Evolutionary conservation across 1,140 invertebrate species (phyloP), one percentile per base, ranked within the genome.

Genomic region (Neoseiulus cucumeris): DNA sequence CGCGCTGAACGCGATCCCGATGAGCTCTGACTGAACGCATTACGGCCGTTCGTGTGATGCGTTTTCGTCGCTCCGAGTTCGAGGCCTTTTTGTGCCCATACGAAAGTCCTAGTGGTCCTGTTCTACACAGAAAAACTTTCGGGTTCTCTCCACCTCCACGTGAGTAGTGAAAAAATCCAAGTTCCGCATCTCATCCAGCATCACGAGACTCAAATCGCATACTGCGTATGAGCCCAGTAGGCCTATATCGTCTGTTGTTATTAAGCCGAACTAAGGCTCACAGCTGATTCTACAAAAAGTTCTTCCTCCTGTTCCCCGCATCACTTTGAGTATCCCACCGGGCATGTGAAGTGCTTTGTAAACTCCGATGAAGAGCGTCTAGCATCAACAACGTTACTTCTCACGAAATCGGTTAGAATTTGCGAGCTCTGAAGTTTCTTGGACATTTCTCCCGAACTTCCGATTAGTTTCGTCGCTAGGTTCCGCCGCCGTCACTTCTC

Each of bases 61-160:
- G 51, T 33, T 33, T 29, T 25, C 51, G 25, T 25, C 25, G 51
- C 22, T 59, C 51, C 22, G 25, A 33, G 22, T 25, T 25, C 33
- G 22, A 59, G 51, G 51, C 51, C 51, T 59, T 59, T 25, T 59
- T 25, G 51, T 25, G 51, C 25, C 51, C 51, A 33, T 59, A 29
- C 22, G 51, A 33, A 59, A 25, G 51, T 59, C 51, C n/a, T 33
- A 25, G 17, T 59, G 51, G 25, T 33, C 51, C 33, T 12, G 22
- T 59, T 4, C 25, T 25, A 20, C 51, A 59, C 22, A 25, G 51
- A 14, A 59, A 59, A 33, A 59, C 51, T 2, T 59, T 59, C 22
- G 33, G 12, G 17, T 59, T 29, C 22, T 25, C 51, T 9, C 51
- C 22, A 25, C 51, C 28, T 29, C 17, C 51, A 59, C 22, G 51